A percentile compares a stretch with the other conserved stretches of the same genome.
Evolutionary conservation across 2,888 invertebrate species (phyloP).

Genomic region (Noctua fimbriata): DNA sequence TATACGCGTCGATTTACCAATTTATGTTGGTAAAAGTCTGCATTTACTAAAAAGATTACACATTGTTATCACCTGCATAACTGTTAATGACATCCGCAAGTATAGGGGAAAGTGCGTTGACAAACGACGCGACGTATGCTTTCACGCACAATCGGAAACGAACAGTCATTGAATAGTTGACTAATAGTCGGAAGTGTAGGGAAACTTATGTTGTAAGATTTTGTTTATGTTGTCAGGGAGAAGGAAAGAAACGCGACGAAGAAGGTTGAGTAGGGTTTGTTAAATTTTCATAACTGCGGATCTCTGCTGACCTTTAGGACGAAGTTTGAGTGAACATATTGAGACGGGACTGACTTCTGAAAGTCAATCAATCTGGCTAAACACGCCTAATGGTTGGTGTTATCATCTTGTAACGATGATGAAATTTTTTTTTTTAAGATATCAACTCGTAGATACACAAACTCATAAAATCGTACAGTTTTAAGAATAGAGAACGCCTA

Average conservation of each 20-base stretch:
- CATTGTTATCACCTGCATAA: conserved; percentile 49
- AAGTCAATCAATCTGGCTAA: background rate
- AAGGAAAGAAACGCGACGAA: background rate
- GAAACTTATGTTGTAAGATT: background rate
- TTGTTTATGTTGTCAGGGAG: background rate
- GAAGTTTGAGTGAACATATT: background rate
- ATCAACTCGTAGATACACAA: background rate
- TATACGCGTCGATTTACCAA: background rate
- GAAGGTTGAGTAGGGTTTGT: background rate
- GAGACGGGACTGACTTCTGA: background rate
- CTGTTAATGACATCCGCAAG: conserved; percentile 52
- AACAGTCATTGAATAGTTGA: conserved; percentile 32
- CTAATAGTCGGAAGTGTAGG: conserved; percentile 35
- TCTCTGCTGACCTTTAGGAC: background rate
- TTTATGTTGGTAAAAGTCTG: background rate
- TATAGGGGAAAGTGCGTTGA: conserved; percentile 55
- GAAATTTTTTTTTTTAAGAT: background rate
- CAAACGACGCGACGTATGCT: conserved; percentile 32
- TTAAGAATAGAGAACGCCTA: background rate
- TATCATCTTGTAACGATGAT: background rate
- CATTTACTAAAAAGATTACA: conserved; percentile 6
- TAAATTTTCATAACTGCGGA: background rate
- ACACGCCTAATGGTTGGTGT: background rate
- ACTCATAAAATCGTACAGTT: background rate
- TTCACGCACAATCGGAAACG: conserved; percentile 54